Conservation (phyloP, 2,797 vertebrate species). For the Mormyrops boulengeri region DNA sequence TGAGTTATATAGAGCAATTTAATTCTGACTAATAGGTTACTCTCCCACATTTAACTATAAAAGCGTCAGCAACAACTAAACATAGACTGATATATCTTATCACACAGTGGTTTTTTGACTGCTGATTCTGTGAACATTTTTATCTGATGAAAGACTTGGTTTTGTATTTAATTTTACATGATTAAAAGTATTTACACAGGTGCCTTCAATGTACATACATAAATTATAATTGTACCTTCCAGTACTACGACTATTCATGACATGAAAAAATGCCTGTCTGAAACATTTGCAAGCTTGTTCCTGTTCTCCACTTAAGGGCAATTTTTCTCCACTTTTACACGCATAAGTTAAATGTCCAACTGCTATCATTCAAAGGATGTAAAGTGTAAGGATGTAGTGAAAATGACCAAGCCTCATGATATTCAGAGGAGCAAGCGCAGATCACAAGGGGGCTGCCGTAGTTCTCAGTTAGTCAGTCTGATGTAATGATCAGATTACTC, state of each 20-base stretch:
- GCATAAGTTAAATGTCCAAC: not conserved
- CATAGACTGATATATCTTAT: not conserved
- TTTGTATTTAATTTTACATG: not conserved
- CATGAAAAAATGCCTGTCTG: not conserved
- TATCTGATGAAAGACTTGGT: not conserved
- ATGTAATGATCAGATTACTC: constrained; percentile 26
- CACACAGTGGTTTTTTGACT: not conserved
- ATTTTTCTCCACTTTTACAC: not conserved
- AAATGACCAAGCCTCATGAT: not conserved
- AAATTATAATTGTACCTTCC: not conserved
- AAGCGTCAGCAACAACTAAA: not conserved
- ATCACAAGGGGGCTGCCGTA: not conserved
- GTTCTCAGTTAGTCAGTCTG: not conserved
- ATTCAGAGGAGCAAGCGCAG: not conserved
- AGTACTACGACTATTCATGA: not conserved
- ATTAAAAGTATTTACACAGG: not conserved
- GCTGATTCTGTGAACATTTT: not conserved
- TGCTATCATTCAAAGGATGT: not conserved
- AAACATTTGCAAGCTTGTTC: not conserved
- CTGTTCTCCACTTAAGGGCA: not conserved
- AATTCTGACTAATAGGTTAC: not conserved
- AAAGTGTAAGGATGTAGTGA: not conserved
- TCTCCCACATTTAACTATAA: not conserved
- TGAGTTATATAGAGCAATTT: not conserved
- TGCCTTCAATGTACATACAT: not conserved